Evolutionary conservation across 2,797 vertebrate species (phyloP).

Genomic region (Emys orbicularis): DNA sequence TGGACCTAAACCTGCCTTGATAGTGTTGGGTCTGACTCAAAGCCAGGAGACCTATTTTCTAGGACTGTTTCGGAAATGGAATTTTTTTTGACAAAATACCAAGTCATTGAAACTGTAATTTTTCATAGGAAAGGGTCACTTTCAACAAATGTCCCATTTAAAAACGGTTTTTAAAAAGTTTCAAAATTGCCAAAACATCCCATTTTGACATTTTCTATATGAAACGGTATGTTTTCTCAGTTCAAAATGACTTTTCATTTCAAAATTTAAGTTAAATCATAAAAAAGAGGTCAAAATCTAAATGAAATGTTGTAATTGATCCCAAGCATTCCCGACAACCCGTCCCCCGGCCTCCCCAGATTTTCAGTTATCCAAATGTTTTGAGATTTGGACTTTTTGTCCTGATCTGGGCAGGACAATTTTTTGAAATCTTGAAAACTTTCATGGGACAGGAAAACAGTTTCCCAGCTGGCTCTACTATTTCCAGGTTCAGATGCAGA

Average conservation of each 20-base stretch:
- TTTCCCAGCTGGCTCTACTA: not conserved
- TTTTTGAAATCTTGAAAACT: not conserved
- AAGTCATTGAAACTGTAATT: not conserved
- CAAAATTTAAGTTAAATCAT: not conserved
- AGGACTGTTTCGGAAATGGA: not conserved
- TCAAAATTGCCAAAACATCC: not conserved
- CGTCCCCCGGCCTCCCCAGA: not conserved
- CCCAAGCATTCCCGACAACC: not conserved
- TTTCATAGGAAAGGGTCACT: not conserved
- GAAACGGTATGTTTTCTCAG: not conserved
- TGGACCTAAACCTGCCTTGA: not conserved
- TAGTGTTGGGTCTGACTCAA: not conserved
- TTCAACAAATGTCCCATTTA: not conserved
- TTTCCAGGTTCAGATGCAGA: not conserved
- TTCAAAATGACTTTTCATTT: not conserved
- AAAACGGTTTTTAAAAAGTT: not conserved
- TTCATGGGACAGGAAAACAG: not conserved
- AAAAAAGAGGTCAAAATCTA: not conserved
- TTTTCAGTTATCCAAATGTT: not conserved
- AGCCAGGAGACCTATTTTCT: not conserved
- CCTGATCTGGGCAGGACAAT: not conserved
- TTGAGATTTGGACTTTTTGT: not conserved
- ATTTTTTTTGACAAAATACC: not conserved
- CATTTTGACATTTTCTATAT: not conserved
- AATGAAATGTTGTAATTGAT: not conserved